These are phyloP conservation scores for Oncorhynchus gorbuscha DNA, from an alignment of 2,113 vertebrate genomes.

Conservation along the genomic window DNA sequence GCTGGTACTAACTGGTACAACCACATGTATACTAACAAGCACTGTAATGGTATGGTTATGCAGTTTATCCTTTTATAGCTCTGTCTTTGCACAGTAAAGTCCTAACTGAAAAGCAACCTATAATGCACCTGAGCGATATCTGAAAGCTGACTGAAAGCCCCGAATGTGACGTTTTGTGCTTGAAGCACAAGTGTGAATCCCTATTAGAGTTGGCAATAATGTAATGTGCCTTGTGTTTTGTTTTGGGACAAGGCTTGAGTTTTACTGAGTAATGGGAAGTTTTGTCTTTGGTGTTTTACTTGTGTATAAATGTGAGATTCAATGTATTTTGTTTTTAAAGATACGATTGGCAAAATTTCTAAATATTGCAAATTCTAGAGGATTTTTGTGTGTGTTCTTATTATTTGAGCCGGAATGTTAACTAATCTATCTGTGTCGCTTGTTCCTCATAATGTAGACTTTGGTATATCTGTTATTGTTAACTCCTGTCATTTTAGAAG, in stretches of 20 bases:
- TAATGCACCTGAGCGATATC: not conserved
- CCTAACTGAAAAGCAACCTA: not conserved
- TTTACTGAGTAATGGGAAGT: slow-evolving; percentile 27
- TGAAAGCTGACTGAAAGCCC: not conserved
- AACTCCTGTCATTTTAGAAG: not conserved
- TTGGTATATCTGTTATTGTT: not conserved
- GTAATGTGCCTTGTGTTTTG: not conserved
- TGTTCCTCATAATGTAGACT: not conserved
- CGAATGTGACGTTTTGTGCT: not conserved
- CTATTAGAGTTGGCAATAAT: not conserved
- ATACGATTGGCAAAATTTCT: not conserved
- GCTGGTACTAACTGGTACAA: not conserved
- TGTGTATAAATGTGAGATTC: slow-evolving; percentile 1
- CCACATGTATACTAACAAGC: no score
- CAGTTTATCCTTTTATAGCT: not conserved
- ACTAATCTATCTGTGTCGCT: not conserved
- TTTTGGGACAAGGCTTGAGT: slow-evolving; percentile 13
- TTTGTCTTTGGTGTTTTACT: slow-evolving; percentile 2
- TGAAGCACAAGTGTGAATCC: not conserved
- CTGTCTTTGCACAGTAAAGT: not conserved
- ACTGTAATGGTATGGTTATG: not conserved
- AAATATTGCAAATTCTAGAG: not conserved
- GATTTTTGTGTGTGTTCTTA: not conserved
- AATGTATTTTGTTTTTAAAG: not conserved
- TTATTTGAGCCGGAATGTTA: not conserved